A percentile compares a stretch with the other conserved stretches of the same genome.
Evolutionary conservation across 2,797 vertebrate species (phyloP).

Genomic region (Toxotes lorentzi): DNA sequence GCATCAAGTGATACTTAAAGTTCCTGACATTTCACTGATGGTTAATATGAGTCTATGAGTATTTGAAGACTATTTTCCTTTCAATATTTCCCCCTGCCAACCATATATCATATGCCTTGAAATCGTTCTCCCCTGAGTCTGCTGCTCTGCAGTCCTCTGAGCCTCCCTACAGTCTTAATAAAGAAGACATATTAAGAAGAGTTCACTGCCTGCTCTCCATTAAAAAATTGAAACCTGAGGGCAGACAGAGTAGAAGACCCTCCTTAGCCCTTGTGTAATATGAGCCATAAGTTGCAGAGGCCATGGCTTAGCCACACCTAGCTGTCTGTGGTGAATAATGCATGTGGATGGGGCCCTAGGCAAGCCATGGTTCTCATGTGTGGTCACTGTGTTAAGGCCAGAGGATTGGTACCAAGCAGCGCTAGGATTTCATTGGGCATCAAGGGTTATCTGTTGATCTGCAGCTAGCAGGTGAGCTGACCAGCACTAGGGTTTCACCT

Average conservation of each 20-base stretch:
- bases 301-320: slow-evolving; percentile 43
- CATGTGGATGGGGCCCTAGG: slow-evolving; percentile 53
- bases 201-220: slow-evolving; percentile 16
- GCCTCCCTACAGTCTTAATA: slow-evolving; percentile 26
- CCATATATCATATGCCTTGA: slow-evolving; percentile 6
- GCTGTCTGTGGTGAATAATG: slow-evolving; percentile 70
- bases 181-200: slow-evolving; percentile 38
- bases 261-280: slow-evolving; percentile 58
- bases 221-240: slow-evolving; percentile 35
- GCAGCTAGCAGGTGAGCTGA: slow-evolving; percentile 50
- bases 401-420: slow-evolving; percentile 14
- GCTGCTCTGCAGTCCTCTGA: neutral
- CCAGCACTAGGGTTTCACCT: slow-evolving; percentile 53
- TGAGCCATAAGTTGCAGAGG: slow-evolving; percentile 61
- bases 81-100: neutral
- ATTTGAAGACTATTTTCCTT: neutral
- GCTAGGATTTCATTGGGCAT: slow-evolving; percentile 64
- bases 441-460: slow-evolving; percentile 57
- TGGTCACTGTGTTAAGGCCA: slow-evolving; percentile 58
- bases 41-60: slow-evolving; percentile 7
- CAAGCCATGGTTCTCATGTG: slow-evolving; percentile 63
- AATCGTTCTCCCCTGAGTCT: neutral
- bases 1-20: neutral
- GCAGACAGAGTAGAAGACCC: slow-evolving; percentile 28
- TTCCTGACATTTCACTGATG: slow-evolving; percentile 8